Evolutionary conservation across 2,797 vertebrate species (phyloP).

Genomic region (Hipposideros larvatus): DNA sequence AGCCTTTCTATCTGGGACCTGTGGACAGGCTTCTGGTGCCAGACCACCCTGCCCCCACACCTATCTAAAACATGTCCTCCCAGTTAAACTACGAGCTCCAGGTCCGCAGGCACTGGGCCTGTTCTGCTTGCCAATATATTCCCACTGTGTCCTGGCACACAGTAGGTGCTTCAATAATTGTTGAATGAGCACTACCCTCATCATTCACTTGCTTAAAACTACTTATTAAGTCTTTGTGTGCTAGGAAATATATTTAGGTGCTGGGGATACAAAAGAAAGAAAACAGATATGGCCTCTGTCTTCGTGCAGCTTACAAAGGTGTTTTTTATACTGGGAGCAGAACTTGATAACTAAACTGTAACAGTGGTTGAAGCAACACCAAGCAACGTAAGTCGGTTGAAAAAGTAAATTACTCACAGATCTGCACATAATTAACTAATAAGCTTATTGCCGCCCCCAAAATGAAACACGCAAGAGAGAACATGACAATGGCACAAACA

Average conservation of each 20-base stretch:
- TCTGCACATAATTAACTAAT: conserved; percentile 44
- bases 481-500: background rate
- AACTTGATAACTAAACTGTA: background rate
- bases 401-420: background rate
- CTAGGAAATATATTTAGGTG: background rate
- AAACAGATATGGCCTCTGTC: background rate
- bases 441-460: background rate
- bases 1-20: background rate
- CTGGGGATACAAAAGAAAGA: background rate
- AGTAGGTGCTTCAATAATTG: background rate
- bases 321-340: background rate
- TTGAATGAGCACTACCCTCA: background rate
- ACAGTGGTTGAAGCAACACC: background rate
- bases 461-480: background rate
- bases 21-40: accelerated
- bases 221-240: background rate
- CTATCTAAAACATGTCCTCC: no score
- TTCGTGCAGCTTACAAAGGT: background rate
- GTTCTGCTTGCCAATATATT: background rate
- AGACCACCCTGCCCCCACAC: no score
- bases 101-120: background rate
- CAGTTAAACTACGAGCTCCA: background rate
- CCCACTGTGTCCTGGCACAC: background rate
- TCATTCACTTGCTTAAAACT: background rate
- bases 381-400: background rate